These are phyloP conservation scores for Terrapene triunguis DNA, from an alignment of 2,113 vertebrate genomes.

Conservation along the genomic window DNA sequence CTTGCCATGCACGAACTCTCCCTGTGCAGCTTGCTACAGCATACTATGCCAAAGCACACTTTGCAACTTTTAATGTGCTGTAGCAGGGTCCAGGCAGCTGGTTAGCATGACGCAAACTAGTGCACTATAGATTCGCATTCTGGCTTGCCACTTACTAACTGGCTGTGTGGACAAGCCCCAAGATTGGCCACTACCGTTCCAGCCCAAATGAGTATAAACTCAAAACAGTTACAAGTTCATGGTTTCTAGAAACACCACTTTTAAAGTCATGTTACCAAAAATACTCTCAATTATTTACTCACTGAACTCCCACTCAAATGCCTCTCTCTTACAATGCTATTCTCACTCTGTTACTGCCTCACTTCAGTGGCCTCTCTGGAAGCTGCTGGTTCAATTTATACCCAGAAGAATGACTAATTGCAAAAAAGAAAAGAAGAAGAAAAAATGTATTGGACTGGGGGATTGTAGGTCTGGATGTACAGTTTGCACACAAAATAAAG, in stretches of 20 bases:
- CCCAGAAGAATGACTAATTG: not conserved
- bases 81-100: not conserved
- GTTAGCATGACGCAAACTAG: not conserved
- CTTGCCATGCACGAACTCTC: not conserved
- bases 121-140: not conserved
- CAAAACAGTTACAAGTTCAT: not conserved
- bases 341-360: not conserved
- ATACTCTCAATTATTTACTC: not conserved
- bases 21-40: not conserved
- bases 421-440: not conserved
- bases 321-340: not conserved
- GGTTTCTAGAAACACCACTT: not conserved
- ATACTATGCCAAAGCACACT: not conserved
- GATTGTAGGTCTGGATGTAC: conserved; percentile 3
- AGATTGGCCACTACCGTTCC: not conserved
- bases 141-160: not conserved
- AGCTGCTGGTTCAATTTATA: not conserved
- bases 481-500: conserved; percentile 41
- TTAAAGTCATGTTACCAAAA: not conserved
- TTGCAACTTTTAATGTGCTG: not conserved
- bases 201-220: not conserved
- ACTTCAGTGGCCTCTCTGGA: not conserved
- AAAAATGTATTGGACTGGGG: not conserved
- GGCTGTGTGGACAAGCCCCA: not conserved
- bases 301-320: not conserved